phyloP scores from a whole-genome alignment of 2,888 invertebrate species.

The Taenaris catops region DNA sequence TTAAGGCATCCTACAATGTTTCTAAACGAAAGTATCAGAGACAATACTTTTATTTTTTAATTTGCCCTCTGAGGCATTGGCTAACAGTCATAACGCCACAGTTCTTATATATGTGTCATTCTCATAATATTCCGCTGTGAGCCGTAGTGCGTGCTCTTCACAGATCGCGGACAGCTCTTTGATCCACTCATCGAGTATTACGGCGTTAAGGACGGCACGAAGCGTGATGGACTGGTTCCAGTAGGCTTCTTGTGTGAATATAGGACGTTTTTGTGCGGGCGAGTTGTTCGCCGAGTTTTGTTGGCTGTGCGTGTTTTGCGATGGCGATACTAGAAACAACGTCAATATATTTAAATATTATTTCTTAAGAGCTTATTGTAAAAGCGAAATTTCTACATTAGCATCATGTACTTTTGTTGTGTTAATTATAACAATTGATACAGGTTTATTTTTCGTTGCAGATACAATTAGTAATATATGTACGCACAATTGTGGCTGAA shows the following conservation, averaged over 20 bases:
- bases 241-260: conserved; percentile 64
- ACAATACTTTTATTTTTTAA: conserved; percentile 26
- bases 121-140: conserved; percentile 49
- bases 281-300: conserved; percentile 32
- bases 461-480: too few relatives aligned
- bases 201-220: conserved; percentile 81
- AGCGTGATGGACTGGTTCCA: conserved; percentile 68
- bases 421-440: too few relatives aligned
- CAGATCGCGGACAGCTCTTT: conserved; percentile 96
- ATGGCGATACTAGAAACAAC: conserved; percentile 34
- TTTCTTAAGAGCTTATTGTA: too few relatives aligned
- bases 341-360: too few relatives aligned
- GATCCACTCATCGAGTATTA: conserved; percentile 96
- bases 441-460: too few relatives aligned
- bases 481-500: too few relatives aligned
- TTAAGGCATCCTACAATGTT: conserved; percentile 4
- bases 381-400: too few relatives aligned
- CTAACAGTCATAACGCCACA: conserved; percentile 68
- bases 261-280: conserved; percentile 43
- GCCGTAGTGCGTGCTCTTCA: conserved; percentile 91
- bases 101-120: conserved; percentile 55
- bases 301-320: conserved; percentile 35
- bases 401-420: too few relatives aligned
- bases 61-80: conserved; percentile 38
- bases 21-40: conserved; percentile 24